These are phyloP conservation scores for Acleris emargana DNA, from an alignment of 2,888 invertebrate genomes.

Conservation along the genomic window DNA sequence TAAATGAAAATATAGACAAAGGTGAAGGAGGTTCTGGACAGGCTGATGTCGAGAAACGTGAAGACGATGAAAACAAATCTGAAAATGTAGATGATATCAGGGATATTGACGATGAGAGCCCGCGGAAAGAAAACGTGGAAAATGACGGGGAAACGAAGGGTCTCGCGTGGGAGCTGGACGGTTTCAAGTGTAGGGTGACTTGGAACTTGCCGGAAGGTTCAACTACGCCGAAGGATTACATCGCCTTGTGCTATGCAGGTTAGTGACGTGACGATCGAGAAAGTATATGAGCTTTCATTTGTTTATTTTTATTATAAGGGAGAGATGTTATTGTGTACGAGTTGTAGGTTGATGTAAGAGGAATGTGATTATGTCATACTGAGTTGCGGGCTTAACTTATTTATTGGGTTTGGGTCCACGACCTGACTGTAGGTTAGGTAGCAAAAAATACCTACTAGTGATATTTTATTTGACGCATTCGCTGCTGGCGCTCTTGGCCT, in stretches of 20 bases:
- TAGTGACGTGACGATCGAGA: slow-evolving; percentile 47
- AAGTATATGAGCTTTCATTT: slow-evolving; percentile 8
- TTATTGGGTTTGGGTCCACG: too few relatives aligned
- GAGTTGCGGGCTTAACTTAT: too few relatives aligned
- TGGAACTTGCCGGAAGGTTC: slow-evolving; percentile 77
- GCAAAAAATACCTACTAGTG: too few relatives aligned
- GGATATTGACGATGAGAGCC: slow-evolving; percentile 8
- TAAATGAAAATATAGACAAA: slow-evolving; percentile 47
- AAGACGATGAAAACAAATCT: slow-evolving; percentile 48
- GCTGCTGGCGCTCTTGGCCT: too few relatives aligned
- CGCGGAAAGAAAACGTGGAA: slow-evolving; percentile 43
- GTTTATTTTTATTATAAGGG: slow-evolving; percentile 16
- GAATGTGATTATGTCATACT: too few relatives aligned
- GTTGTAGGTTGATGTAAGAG: too few relatives aligned
- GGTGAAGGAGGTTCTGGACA: slow-evolving; percentile 41
- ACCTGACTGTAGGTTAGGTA: too few relatives aligned
- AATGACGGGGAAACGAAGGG: slow-evolving; percentile 41
- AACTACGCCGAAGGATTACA: slow-evolving; percentile 71
- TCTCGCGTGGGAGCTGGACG: slow-evolving; percentile 72
- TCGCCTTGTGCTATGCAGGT: slow-evolving; percentile 83
- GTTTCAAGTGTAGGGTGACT: slow-evolving; percentile 64
- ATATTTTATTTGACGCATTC: too few relatives aligned
- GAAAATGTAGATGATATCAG: slow-evolving; percentile 38
- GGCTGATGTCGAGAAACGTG: slow-evolving; percentile 44
- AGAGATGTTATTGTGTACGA: background rate